Evolutionary conservation across 1,140 invertebrate species (phyloP).

Genomic region (Mylabris phalerata): DNA sequence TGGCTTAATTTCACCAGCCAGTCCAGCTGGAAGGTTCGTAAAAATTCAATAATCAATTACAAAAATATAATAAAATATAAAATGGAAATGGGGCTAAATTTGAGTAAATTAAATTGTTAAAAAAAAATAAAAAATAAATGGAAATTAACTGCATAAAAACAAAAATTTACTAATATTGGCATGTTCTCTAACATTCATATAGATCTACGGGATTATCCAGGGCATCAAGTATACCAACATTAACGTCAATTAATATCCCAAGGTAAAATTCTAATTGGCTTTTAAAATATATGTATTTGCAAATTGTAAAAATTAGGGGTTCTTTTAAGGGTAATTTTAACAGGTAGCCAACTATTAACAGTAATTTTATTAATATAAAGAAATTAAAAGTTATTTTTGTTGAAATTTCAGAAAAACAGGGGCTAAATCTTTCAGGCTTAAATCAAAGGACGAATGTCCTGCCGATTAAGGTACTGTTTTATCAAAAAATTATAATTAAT

Average conservation of each 20-base stretch:
- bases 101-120: neutral
- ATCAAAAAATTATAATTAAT: neutral
- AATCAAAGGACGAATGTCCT: conserved; percentile 10
- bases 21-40: conserved; percentile 54
- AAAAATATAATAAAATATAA: neutral
- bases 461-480: conserved; percentile 8
- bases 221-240: conserved; percentile 80
- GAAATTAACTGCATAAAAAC: neutral
- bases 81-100: neutral
- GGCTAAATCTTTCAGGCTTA: conserved; percentile 11
- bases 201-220: conserved; percentile 62
- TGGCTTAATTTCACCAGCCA: conserved; percentile 59
- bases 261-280: conserved; percentile 53
- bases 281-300: neutral
- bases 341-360: conserved; percentile 8
- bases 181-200: conserved; percentile 34
- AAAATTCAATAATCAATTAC: neutral
- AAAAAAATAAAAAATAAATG: neutral
- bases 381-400: neutral
- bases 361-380: neutral
- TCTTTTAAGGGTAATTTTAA: neutral
- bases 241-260: conserved; percentile 64
- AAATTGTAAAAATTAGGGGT: neutral
- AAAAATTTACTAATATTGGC: conserved; percentile 34
- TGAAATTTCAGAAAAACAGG: conserved; percentile 8